Evolutionary conservation across 2,797 vertebrate genomes (phyloP), one percentile per base, ranked within the genome.

Genomic region (Acestrorhynchus altus): DNA sequence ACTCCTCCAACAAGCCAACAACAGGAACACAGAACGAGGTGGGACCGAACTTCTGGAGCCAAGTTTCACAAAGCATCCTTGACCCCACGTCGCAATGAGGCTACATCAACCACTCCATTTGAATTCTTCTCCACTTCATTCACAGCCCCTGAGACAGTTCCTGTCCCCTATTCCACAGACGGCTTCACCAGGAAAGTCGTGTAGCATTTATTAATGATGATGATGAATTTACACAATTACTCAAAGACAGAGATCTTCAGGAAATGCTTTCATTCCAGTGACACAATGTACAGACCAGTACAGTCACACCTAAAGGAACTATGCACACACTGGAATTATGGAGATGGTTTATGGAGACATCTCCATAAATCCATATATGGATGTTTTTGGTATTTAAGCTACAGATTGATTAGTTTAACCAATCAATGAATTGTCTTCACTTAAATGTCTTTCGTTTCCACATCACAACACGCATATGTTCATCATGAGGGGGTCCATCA

Each of bases 51-150:
- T 60, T 8, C 10, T 49, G 22, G 61, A 72, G 54, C 68, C 77
- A 70, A 67, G 74, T 73, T 77, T 67, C 63, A 49, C 40, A n/a
- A 74, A 49, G 77, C 49, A 83, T 69, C 81, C 81, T 67, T 82
- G 81, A 79, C 76, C 77, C 39, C 26, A 28, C 11, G n/a, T 31
- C 42, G 67, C 72, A 75, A 78, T 60, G 24, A 78, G 63, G 24
- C 20, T 57, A 63, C 78, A 71, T 70, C 72, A 74, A 75, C 66
- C 67, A 51, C 51, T 26, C 20, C 20, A 20, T 70, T 70, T 70
- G 65, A 44, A 60, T 54, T 54, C 61, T 47, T 18, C 44, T 54
- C 52, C 44, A 54, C 52, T 8, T 26, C 61, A 76, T 64, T 77
- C 72, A 68, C 12, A n/a, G 77, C 49, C 39, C n/a, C 40, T 51